Base-by-base conservation (phyloP, 2,888 invertebrate species). In the Aricia artaxerxes region DNA sequence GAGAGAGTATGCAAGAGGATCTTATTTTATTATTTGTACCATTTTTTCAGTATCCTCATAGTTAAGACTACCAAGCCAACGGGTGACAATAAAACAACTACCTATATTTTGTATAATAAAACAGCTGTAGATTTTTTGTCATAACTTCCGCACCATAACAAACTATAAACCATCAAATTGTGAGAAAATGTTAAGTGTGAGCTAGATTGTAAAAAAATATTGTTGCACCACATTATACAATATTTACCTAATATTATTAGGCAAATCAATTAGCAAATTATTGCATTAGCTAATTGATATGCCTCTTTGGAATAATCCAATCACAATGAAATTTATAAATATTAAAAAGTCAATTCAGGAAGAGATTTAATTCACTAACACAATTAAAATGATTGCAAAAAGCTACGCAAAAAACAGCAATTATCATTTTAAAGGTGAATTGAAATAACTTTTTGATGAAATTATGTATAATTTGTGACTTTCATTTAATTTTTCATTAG, bases 201-300 rank as follows among this genome's bases (percentile, higher is more conserved):
- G 61, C 5, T 64, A 31, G 57, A 57, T 57, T 57, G 16, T 16
- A 57, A 57, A 49, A 11, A 11, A 64, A 64, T 9, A 64, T 11
- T 64, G 31, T 64, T 64, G 64, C 64, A 64, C 64, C 31, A 64
- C 7, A 64, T 64, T 31, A 64, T 31, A 64, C 64, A 64, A 64
- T 64, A 31, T 64, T 11, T 49, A 49, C 49, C 49, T 24, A 61
- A 61, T 5, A 60, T 61, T 61, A 24, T 24, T 24, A 61, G 49
- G 64, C 31, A 31, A 64, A 64, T 64, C 64, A 31, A 31, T 64
- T 64, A 11, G 9, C 31, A 4, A 16, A 57, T 57, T 57, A 57
- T 57, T 57, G 57, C 57, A 57, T 4, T 4, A 57, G 16, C 57
- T 16, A 57, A 57, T 4, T 16, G 13, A 57, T 57, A 16, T 57